phyloP scores from a whole-genome alignment of 2,797 vertebrate species.

The Scyliorhinus canicula region DNA sequence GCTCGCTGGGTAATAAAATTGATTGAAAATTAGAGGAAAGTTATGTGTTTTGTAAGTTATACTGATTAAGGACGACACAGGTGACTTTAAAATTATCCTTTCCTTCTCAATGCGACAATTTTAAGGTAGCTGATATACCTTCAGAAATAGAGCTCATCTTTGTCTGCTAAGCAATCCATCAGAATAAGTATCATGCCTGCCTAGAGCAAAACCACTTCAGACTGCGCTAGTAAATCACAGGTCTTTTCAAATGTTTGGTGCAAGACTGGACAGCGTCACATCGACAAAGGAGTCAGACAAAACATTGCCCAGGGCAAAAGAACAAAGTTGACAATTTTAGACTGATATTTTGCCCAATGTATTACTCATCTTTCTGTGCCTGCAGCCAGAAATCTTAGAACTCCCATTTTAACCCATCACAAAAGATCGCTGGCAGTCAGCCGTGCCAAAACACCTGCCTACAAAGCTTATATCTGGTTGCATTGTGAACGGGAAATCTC shows the following conservation, averaged over 20 bases:
- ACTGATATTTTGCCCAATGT: conserved; percentile 36
- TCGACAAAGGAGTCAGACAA: conserved; percentile 41
- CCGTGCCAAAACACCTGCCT: conserved; percentile 42
- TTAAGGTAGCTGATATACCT: not conserved
- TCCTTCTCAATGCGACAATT: not conserved
- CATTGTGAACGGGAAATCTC: not conserved
- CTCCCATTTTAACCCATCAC: conserved; percentile 40
- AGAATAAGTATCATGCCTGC: conserved; percentile 15
- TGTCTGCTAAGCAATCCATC: not conserved
- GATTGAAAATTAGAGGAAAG: not conserved
- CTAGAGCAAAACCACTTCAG: conserved; percentile 41
- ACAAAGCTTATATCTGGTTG: conserved; percentile 14
- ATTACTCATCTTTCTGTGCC: conserved; percentile 43
- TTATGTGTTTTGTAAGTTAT: not conserved
- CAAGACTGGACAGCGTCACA: conserved; percentile 29
- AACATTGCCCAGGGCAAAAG: conserved; percentile 39
- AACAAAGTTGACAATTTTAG: conserved; percentile 34
- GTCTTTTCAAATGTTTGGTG: conserved; percentile 34
- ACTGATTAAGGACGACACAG: not conserved
- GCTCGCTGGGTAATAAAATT: not conserved
- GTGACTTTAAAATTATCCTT: not conserved
- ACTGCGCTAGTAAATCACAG: conserved; percentile 8
- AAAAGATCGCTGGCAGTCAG: conserved; percentile 41
- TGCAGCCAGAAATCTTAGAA: conserved; percentile 43
- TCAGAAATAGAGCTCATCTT: conserved; percentile 19